A percentile compares a stretch with the other conserved stretches of the same genome.
Evolutionary conservation across 37 sponge, comb jelly and placozoan species (phyloP).

Genomic region (Haliclona indistincta): DNA sequence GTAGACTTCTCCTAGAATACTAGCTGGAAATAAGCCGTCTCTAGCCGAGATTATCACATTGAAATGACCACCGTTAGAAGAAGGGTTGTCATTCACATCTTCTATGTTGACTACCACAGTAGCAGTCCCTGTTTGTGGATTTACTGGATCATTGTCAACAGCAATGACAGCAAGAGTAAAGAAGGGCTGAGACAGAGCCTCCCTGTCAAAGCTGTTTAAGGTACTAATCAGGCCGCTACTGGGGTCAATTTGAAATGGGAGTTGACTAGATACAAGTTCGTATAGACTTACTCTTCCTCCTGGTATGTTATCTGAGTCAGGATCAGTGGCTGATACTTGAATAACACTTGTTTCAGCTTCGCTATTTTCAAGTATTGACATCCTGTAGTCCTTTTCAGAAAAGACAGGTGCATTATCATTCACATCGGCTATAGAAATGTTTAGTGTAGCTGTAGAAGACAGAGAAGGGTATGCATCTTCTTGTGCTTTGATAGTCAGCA

Average conservation of each 20-base stretch:
- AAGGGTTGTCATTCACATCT: constrained; percentile 65
- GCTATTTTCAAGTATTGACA: constrained; percentile 29
- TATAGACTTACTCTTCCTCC: constrained; percentile 35
- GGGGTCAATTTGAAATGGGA: constrained; percentile 37
- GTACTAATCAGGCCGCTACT: constrained; percentile 25
- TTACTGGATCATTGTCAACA: constrained; percentile 23
- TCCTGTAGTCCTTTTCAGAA: constrained; percentile 1
- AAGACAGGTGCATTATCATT: constrained; percentile 63
- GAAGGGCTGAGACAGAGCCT: constrained; percentile 1
- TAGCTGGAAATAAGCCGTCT: not conserved
- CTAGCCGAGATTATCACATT: constrained; percentile 26
- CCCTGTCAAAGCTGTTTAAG: constrained; percentile 21
- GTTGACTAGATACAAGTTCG: constrained; percentile 16
- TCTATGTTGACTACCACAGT: constrained; percentile 21
- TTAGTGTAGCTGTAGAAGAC: constrained; percentile 6
- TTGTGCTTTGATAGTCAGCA: constrained; percentile 21
- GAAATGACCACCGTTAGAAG: constrained; percentile 25
- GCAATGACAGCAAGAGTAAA: constrained; percentile 43
- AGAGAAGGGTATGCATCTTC: constrained; percentile 46
- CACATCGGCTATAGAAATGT: constrained; percentile 39
- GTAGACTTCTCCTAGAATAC: constrained; percentile 29
- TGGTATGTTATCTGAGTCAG: constrained; percentile 36
- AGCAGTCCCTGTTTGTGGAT: constrained; percentile 34
- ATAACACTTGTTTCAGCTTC: not conserved
- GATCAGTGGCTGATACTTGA: constrained; percentile 43